phyloP scores from a whole-genome alignment of 2,888 invertebrate genomes.

The Thelaira solivaga region DNA sequence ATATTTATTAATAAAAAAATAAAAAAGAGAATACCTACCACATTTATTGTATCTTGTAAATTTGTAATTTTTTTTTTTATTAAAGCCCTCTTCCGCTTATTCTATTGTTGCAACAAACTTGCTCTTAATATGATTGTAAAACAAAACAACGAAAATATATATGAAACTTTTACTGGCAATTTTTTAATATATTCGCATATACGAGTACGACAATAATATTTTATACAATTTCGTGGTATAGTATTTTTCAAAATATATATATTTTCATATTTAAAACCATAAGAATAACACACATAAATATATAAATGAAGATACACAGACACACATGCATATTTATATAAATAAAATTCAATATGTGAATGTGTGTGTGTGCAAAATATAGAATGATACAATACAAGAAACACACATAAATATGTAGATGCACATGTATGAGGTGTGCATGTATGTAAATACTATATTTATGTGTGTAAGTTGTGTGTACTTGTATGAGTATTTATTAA shows the following conservation, averaged over 20 bases:
- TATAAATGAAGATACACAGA: too few relatives aligned
- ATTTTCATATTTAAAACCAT: slow-evolving; percentile 23
- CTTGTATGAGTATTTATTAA: neutral
- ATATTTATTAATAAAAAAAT: slow-evolving; percentile 15
- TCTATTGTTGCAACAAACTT: slow-evolving; percentile 1
- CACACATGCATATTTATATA: too few relatives aligned
- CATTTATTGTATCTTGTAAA: slow-evolving; percentile 20
- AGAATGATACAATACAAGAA: too few relatives aligned
- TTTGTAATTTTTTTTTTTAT: slow-evolving; percentile 13
- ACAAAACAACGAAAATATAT: too few relatives aligned
- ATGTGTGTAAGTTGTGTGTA: too few relatives aligned
- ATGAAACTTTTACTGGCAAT: too few relatives aligned
- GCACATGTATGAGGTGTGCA: neutral
- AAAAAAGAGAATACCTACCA: slow-evolving; percentile 12
- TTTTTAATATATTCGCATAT: neutral
- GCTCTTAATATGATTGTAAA: too few relatives aligned
- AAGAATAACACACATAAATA: slow-evolving; percentile 29
- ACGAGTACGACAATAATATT: slow-evolving; percentile 18
- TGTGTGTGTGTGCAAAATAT: neutral
- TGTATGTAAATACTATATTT: neutral
- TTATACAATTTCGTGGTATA: neutral
- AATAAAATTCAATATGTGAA: too few relatives aligned
- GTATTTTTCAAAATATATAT: neutral
- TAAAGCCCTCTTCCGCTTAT: neutral
- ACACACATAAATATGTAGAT: too few relatives aligned